These are phyloP conservation scores for Aphyosemion australe DNA, from an alignment of 2,113 vertebrate genomes.

Conservation along the genomic window DNA sequence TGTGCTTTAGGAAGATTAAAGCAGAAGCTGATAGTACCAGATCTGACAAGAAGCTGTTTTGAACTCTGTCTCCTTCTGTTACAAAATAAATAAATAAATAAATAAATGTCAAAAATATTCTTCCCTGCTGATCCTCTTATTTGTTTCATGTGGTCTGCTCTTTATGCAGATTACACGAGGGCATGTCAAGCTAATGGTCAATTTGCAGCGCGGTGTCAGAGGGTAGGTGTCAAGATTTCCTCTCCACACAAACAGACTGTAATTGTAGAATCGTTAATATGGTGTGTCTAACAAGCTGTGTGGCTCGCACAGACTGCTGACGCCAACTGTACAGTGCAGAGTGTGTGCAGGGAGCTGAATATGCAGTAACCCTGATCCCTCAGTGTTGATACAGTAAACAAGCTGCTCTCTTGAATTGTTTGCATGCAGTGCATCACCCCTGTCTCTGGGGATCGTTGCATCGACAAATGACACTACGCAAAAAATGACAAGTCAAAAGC, in stretches of 20 bases:
- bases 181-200: conserved; percentile 48
- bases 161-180: conserved; percentile 25
- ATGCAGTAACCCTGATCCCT: conserved; percentile 59
- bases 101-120: conserved; percentile 1
- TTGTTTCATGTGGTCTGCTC: conserved; percentile 31
- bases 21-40: neutral
- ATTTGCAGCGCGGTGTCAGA: conserved; percentile 40
- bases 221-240: conserved; percentile 16
- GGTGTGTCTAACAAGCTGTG: conserved; percentile 51
- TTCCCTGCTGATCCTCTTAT: conserved; percentile 25
- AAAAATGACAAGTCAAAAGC: conserved; percentile 53
- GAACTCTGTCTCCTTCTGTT: too few species aligned
- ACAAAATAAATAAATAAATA: neutral
- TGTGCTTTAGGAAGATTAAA: neutral
- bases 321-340: conserved; percentile 27
- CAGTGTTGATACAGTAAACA: conserved; percentile 60
- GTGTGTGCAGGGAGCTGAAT: conserved; percentile 49
- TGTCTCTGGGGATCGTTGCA: conserved; percentile 48
- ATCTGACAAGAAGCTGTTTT: conserved; percentile 27
- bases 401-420: conserved; percentile 51
- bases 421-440: conserved; percentile 53
- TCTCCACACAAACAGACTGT: conserved; percentile 25
- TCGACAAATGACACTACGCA: conserved; percentile 24
- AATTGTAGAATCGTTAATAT: conserved; percentile 45
- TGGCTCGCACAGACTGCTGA: conserved; percentile 45